Conservation (phyloP, 2,113 vertebrate species). For the Phalacrocorax aristotelis region DNA sequence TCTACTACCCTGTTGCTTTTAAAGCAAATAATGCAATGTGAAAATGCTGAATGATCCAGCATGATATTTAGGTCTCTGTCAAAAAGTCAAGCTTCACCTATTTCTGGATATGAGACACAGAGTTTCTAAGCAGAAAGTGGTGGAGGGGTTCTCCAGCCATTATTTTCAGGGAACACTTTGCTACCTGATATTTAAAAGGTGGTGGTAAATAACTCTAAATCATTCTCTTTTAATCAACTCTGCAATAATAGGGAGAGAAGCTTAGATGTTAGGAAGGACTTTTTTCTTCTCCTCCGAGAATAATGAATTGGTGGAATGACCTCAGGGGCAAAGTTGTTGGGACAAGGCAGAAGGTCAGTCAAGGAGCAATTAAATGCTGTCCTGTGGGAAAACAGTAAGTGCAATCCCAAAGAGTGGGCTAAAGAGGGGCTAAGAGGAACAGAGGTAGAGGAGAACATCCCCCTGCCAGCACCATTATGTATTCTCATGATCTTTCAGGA, state of each 20-base stretch:
- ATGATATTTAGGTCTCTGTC: neutral
- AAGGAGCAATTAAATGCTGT: constrained; percentile 66
- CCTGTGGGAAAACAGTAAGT: constrained; percentile 37
- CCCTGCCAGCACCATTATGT: neutral
- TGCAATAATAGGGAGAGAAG: constrained; percentile 1
- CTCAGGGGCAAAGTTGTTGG: constrained; percentile 67
- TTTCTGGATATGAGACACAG: neutral
- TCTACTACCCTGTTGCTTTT: neutral
- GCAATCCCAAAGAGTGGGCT: neutral
- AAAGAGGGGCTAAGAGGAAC: neutral
- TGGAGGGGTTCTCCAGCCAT: neutral
- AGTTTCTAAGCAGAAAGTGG: neutral
- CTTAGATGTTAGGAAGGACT: neutral
- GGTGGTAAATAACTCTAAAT: neutral
- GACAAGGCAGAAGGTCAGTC: constrained; percentile 69
- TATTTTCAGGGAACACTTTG: neutral
- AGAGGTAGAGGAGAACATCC: neutral
- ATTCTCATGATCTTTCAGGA: neutral
- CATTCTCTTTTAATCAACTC: constrained; percentile 6
- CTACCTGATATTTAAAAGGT: constrained; percentile 20
- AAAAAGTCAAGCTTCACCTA: neutral
- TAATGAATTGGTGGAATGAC: constrained; percentile 63
- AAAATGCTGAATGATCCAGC: neutral
- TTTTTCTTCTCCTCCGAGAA: neutral
- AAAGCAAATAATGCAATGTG: neutral